Percentiles rank a stretch among this genome's conserved stretches.
phyloP scores from a whole-genome alignment of 2,797 vertebrate genomes.

The Centropyge bicolor region DNA sequence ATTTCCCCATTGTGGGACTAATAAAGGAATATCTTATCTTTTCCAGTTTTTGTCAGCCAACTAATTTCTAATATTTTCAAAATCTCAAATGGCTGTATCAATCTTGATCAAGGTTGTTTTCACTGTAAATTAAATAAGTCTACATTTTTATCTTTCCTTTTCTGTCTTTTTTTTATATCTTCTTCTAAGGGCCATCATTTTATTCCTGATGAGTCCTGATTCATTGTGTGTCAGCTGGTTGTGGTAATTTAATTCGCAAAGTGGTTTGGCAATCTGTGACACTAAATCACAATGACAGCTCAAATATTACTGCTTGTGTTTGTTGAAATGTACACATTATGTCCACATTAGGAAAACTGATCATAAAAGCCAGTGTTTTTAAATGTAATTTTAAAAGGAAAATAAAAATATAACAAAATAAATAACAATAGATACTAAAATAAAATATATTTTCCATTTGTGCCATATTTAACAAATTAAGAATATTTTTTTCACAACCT shows the following conservation, averaged over 20 bases:
- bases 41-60: neutral
- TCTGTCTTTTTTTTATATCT: too few relatives aligned
- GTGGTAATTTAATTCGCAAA: neutral
- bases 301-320: neutral
- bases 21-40: too few relatives aligned
- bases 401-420: too few relatives aligned
- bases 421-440: too few relatives aligned
- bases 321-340: too few relatives aligned
- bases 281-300: neutral
- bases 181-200: neutral
- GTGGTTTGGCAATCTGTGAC: neutral
- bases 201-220: neutral
- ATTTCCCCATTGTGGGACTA: too few relatives aligned
- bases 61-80: neutral
- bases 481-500: neutral
- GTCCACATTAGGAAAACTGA: neutral
- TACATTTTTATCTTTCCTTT: neutral
- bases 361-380: neutral
- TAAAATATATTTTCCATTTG: too few relatives aligned
- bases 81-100: neutral
- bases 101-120: neutral
- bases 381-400: too few relatives aligned
- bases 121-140: neutral
- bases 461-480: neutral
- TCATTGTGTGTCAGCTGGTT: neutral